Evolutionary conservation across 2,888 invertebrate species (phyloP).

Genomic region (Ramazzottius varieornatus): DNA sequence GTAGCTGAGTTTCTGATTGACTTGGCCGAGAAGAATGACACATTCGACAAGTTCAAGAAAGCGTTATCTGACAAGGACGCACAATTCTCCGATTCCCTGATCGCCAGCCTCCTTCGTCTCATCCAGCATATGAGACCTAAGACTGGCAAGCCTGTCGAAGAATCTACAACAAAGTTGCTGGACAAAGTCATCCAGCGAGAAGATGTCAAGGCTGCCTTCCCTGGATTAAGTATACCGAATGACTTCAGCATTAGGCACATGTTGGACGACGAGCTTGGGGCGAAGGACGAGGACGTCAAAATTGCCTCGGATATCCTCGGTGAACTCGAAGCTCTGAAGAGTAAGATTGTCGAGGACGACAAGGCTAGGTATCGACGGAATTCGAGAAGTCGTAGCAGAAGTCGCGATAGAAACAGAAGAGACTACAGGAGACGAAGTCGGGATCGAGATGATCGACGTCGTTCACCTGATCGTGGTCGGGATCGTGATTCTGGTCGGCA

Average conservation of each 20-base stretch:
- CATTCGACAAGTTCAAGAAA: conserved; percentile 61
- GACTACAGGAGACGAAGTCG: conserved; percentile 10
- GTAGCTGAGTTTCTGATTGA: conserved; percentile 88
- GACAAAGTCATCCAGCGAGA: conserved; percentile 16
- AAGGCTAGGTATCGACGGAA: conserved; percentile 8
- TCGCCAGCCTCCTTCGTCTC: conserved; percentile 66
- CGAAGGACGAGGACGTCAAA: conserved; percentile 9
- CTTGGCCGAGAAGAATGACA: conserved; percentile 57
- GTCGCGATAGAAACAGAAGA: conserved; percentile 10
- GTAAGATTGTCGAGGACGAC: conserved; percentile 8
- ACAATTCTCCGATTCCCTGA: conserved; percentile 83
- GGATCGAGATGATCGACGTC: conserved; percentile 8
- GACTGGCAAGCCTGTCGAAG: conserved; percentile 11
- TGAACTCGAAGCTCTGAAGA: conserved; percentile 23
- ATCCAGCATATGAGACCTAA: conserved; percentile 67
- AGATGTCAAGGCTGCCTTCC: conserved; percentile 15
- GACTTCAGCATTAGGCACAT: conserved; percentile 17
- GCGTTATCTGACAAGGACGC: conserved; percentile 70
- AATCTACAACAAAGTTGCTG: conserved; percentile 9
- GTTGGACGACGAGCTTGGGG: conserved; percentile 11
- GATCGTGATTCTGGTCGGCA: conserved; percentile 9
- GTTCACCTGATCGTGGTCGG: conserved; percentile 9
- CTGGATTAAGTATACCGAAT: conserved; percentile 26
- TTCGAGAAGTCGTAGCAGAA: conserved; percentile 12
- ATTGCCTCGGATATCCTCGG: conserved; percentile 22